A percentile compares a stretch with the other conserved stretches of the same genome.
Evolutionary conservation across 2,113 vertebrate genomes (phyloP).

Genomic region (Leuciscus idus): DNA sequence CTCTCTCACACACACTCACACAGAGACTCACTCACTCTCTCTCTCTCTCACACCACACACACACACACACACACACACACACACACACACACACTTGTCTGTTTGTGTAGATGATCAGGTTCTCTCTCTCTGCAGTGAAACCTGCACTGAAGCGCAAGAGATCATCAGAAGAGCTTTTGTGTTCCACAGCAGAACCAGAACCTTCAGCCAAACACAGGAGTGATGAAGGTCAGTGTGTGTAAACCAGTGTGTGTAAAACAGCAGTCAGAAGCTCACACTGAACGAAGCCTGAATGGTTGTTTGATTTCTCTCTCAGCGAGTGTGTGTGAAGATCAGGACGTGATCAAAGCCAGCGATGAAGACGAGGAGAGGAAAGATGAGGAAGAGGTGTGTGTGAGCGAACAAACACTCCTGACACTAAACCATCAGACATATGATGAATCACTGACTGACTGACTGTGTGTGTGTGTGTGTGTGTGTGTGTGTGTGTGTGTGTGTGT

Average conservation of each 20-base stretch:
- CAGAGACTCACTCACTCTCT: too few species aligned
- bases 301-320: slow-evolving; percentile 43
- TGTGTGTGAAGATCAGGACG: slow-evolving; percentile 57
- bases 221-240: not conserved
- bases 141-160: slow-evolving; percentile 60
- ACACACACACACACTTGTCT: not conserved
- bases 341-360: slow-evolving; percentile 4
- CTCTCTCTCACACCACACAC: not conserved
- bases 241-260: not conserved
- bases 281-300: not conserved
- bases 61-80: not conserved
- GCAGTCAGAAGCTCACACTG: not conserved
- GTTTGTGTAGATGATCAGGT: not conserved
- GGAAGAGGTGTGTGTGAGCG: slow-evolving; percentile 29
- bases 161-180: slow-evolving; percentile 52
- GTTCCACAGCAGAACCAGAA: slow-evolving; percentile 40
- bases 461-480: not conserved
- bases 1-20: too few species aligned
- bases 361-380: not conserved
- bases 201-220: slow-evolving; percentile 9
- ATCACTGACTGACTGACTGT: too few species aligned
- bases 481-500: slow-evolving; percentile 17
- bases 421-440: not conserved
- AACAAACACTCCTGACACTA: not conserved
- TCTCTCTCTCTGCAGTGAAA: slow-evolving; percentile 31